Conservation (phyloP, 2,888 invertebrate species). For the Pristionchus arcanus region DNA sequence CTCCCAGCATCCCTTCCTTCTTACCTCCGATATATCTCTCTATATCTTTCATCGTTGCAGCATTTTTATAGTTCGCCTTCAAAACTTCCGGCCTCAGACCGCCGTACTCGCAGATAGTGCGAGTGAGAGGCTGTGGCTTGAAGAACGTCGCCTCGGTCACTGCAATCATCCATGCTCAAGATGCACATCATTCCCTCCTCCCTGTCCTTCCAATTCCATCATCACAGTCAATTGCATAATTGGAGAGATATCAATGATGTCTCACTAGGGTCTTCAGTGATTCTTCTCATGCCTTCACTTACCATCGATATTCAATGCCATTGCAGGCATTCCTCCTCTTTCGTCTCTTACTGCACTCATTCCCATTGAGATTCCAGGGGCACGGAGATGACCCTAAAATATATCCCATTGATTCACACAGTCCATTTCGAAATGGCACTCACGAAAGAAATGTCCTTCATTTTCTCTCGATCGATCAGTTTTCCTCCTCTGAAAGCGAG, state of each 20-base stretch:
- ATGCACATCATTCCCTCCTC: too few relatives aligned
- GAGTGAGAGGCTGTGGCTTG: slow-evolving; percentile 15
- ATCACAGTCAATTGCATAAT: too few relatives aligned
- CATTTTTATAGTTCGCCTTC: neutral
- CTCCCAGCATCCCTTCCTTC: too few relatives aligned
- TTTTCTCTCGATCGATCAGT: neutral
- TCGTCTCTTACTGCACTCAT: neutral
- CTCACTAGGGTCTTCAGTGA: too few relatives aligned
- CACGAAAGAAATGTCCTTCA: neutral
- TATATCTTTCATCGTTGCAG: neutral
- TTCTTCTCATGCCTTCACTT: neutral
- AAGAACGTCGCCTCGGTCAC: slow-evolving; percentile 1
- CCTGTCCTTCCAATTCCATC: too few relatives aligned
- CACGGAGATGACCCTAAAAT: neutral
- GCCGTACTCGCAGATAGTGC: neutral
- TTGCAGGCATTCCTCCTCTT: neutral
- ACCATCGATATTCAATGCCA: slow-evolving; percentile 32
- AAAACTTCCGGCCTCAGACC: neutral
- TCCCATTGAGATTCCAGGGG: neutral
- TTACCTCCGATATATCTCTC: neutral
- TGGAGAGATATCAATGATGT: too few relatives aligned
- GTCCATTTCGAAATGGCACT: neutral
- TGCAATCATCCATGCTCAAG: too few relatives aligned
- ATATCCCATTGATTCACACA: neutral
- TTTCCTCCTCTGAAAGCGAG: neutral